A percentile compares a stretch with the other conserved stretches of the same genome.
Conservation (phyloP, 2,888 invertebrate genomes). For the Hololepta plana region DNA sequence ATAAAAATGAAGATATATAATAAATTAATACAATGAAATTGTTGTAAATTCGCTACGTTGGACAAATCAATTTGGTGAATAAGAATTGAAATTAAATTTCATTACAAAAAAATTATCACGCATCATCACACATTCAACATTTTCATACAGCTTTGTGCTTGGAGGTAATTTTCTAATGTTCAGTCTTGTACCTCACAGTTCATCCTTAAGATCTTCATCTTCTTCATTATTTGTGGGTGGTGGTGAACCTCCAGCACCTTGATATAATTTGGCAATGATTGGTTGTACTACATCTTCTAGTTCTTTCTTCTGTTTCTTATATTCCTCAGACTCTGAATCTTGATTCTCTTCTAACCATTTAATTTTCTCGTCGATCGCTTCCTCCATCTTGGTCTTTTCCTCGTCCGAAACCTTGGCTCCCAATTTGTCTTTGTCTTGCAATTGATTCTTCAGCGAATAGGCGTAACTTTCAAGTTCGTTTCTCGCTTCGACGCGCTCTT, state of each 20-base stretch:
- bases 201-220: conserved; percentile 66
- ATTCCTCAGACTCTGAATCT: conserved; percentile 81
- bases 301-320: conserved; percentile 88
- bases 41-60: conserved; percentile 5
- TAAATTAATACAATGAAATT: conserved; percentile 10
- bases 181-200: conserved; percentile 42
- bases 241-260: conserved; percentile 63
- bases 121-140: conserved; percentile 9
- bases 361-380: conserved; percentile 90
- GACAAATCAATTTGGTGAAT: conserved; percentile 8
- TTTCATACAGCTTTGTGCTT: conserved; percentile 6
- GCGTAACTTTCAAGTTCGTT: conserved; percentile 96
- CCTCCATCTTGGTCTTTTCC: conserved; percentile 88
- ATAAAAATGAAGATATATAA: conserved; percentile 17
- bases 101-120: conserved; percentile 8
- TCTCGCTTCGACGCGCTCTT: conserved; percentile 87
- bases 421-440: conserved; percentile 91
- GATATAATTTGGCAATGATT: conserved; percentile 92
- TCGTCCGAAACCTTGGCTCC: conserved; percentile 77
- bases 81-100: conserved; percentile 8
- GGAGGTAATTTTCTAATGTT: conserved; percentile 11
- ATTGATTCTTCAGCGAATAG: conserved; percentile 93
- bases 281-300: conserved; percentile 92
- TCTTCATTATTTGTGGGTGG: conserved; percentile 49
- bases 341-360: conserved; percentile 96